phyloP scores from a whole-genome alignment of 2,888 invertebrate genomes.

The Drosophila anomalipes region DNA sequence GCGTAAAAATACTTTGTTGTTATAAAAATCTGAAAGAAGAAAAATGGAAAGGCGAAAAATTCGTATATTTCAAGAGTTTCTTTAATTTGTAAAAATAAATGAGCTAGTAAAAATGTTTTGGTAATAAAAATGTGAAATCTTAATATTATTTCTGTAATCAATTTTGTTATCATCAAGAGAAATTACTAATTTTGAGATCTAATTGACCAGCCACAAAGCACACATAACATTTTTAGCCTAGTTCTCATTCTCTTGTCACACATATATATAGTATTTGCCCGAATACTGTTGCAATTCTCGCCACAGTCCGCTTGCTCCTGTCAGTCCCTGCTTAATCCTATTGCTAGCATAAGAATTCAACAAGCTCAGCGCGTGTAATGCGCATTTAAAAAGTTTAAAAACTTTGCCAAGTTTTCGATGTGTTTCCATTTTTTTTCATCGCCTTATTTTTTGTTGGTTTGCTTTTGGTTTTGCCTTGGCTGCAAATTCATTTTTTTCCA shows the following conservation, averaged over 20 bases:
- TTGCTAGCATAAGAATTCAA: conserved; percentile 47
- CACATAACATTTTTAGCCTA: not conserved
- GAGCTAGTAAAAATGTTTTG: not conserved
- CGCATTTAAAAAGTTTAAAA: conserved; percentile 81
- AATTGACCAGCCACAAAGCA: not conserved
- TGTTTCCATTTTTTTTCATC: conserved; percentile 38
- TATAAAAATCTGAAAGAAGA: not conserved
- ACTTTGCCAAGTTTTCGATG: conserved; percentile 69
- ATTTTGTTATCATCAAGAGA: not conserved
- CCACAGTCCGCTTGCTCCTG: not conserved
- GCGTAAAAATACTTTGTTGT: not conserved
- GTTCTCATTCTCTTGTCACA: conserved; percentile 13
- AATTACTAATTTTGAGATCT: not conserved
- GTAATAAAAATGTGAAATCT: not conserved
- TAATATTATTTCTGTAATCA: not conserved
- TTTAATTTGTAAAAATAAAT: not conserved
- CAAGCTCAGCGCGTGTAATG: conserved; percentile 78
- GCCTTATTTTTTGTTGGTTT: conserved; percentile 22
- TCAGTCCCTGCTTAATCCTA: not conserved
- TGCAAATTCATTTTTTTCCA: conserved; percentile 63
- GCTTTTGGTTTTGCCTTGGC: conserved; percentile 26
- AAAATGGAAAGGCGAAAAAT: not conserved
- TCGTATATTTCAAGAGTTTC: not conserved
- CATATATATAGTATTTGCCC: conserved; percentile 33
- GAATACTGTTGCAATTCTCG: conserved; percentile 51